phyloP scores from a whole-genome alignment of 2,888 invertebrate genomes.

The Rhabditophanes sp. region DNA sequence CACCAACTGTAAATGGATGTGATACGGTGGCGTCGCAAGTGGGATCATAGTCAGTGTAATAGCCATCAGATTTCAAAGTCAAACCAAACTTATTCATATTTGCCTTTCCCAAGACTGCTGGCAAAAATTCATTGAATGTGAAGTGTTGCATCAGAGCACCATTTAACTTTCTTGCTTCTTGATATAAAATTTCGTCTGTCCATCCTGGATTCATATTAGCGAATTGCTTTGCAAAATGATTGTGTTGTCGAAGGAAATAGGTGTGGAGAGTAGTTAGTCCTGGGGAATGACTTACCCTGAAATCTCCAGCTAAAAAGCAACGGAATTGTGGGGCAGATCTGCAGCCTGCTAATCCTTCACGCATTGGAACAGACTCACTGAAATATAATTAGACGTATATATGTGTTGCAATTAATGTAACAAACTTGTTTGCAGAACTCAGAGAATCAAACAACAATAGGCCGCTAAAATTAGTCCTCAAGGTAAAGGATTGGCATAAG shows the following conservation, averaged over 20 bases:
- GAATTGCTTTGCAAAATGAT: conserved; percentile 33
- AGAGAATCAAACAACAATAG: too few species aligned
- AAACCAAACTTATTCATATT: conserved; percentile 72
- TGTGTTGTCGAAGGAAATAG: conserved; percentile 40
- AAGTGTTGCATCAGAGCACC: conserved; percentile 52
- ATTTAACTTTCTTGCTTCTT: conserved; percentile 47
- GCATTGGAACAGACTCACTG: too few species aligned
- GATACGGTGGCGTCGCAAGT: conserved; percentile 61
- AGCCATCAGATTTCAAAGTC: conserved; percentile 55
- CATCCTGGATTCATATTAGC: conserved; percentile 43
- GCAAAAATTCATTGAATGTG: conserved; percentile 52
- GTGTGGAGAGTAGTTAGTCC: conserved; percentile 42
- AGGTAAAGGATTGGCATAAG: conserved; percentile 60
- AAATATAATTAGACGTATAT: too few species aligned
- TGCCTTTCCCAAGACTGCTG: conserved; percentile 73
- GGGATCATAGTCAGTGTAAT: conserved; percentile 52
- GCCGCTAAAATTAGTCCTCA: too few species aligned
- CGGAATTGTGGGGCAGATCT: conserved; percentile 14
- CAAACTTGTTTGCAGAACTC: too few species aligned
- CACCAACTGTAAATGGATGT: conserved; percentile 60
- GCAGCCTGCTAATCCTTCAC: too few species aligned
- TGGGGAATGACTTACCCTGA: conserved; percentile 40
- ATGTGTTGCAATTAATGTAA: too few species aligned
- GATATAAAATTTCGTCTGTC: conserved; percentile 45
- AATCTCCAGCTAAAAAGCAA: conserved; percentile 31